Conservation (phyloP, 2,888 invertebrate genomes). For the Scelioninae gen. 1 region DNA sequence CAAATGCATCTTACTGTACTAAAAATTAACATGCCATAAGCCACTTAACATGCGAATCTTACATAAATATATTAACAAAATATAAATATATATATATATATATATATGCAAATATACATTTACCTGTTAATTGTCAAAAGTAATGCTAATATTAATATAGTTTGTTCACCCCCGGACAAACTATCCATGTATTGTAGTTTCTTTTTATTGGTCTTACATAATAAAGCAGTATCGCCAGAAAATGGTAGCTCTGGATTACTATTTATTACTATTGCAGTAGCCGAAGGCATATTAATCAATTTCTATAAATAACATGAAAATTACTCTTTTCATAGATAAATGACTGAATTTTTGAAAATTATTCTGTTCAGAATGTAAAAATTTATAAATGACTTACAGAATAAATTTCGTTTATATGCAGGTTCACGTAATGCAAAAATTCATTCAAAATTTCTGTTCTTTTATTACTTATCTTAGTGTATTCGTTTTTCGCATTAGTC, state of each 20-base stretch:
- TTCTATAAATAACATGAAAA: too few relatives aligned
- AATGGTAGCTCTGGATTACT: conserved; percentile 11
- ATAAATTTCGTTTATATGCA: conserved; percentile 9
- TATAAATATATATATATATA: too few relatives aligned
- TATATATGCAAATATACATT: not conserved
- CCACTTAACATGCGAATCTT: too few relatives aligned
- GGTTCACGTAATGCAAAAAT: conserved; percentile 1
- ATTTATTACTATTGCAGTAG: not conserved
- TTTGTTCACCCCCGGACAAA: conserved; percentile 39
- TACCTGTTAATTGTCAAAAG: conserved; percentile 32
- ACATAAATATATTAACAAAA: too few relatives aligned
- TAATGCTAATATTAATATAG: conserved; percentile 24
- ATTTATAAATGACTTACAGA: conserved; percentile 16
- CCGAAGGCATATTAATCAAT: conserved; percentile 1
- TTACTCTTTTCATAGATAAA: too few relatives aligned
- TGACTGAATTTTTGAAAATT: too few relatives aligned
- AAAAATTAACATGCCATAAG: too few relatives aligned
- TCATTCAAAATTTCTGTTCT: not conserved
- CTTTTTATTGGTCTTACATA: not conserved
- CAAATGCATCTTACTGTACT: too few relatives aligned
- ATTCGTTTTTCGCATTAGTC: not conserved
- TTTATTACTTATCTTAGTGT: not conserved
- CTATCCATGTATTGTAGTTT: not conserved
- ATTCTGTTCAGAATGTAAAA: too few relatives aligned
- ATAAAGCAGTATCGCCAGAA: conserved; percentile 6